phyloP scores from a whole-genome alignment of 2,113 vertebrate genomes.

The Xiphophorus maculatus region DNA sequence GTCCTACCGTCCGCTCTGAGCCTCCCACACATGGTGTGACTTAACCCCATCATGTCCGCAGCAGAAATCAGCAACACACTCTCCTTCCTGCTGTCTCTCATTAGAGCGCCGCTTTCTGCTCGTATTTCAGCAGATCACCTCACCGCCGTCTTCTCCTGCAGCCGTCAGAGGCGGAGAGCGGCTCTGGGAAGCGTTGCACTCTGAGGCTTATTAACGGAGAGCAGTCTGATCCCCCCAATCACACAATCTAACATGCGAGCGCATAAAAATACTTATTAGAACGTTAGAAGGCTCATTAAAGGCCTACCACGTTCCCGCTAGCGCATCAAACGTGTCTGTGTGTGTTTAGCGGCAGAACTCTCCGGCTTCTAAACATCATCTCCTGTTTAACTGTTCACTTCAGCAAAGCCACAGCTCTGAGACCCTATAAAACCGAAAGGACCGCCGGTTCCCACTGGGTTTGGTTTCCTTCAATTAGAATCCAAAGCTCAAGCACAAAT shows the following conservation, averaged over 20 bases:
- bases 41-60: slow-evolving; percentile 73
- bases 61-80: slow-evolving; percentile 68
- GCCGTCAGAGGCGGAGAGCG: slow-evolving; percentile 34
- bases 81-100: slow-evolving; percentile 65
- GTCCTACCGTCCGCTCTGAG: slow-evolving; percentile 43
- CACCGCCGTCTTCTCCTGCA: slow-evolving; percentile 44
- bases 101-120: slow-evolving; percentile 67
- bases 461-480: slow-evolving; percentile 57
- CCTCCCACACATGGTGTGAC: slow-evolving; percentile 66
- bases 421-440: slow-evolving; percentile 48
- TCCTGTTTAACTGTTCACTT: slow-evolving; percentile 57
- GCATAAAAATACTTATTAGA: neutral
- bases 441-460: slow-evolving; percentile 55
- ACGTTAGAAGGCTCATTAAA: slow-evolving; percentile 9
- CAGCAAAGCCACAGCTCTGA: slow-evolving; percentile 62
- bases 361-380: slow-evolving; percentile 66
- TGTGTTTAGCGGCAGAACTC: slow-evolving; percentile 50
- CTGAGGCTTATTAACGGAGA: slow-evolving; percentile 64
- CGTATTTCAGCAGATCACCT: slow-evolving; percentile 70
- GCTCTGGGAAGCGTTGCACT: slow-evolving; percentile 50
- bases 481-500: slow-evolving; percentile 62
- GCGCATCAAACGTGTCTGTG: neutral
- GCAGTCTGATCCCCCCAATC: slow-evolving; percentile 27
- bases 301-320: neutral
- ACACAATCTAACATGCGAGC: slow-evolving; percentile 18